A percentile compares a stretch with the other conserved stretches of the same genome.
Evolutionary conservation across 2,113 vertebrate genomes (phyloP).

Genomic region (Phodopus roborovskii): DNA sequence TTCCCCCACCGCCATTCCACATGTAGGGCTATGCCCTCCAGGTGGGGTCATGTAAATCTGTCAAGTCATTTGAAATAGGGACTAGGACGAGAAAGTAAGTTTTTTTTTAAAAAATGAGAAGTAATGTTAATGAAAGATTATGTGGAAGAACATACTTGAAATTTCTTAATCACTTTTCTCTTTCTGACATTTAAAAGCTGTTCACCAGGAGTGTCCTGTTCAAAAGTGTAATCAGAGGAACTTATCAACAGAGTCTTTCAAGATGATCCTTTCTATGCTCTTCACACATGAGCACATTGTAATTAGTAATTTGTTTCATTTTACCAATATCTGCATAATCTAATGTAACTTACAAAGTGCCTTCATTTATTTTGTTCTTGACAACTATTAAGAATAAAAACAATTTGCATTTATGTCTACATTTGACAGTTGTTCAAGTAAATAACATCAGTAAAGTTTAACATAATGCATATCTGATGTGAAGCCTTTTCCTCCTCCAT

Average conservation of each 20-base stretch:
- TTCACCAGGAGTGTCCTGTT: background rate
- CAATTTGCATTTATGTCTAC: background rate
- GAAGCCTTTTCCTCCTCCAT: background rate
- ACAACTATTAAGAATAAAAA: background rate
- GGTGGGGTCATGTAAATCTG: too few relatives aligned
- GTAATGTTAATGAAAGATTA: background rate
- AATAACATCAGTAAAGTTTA: background rate
- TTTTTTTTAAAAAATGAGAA: background rate
- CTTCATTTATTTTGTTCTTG: background rate
- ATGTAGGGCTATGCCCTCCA: too few relatives aligned
- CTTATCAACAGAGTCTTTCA: slow-evolving; percentile 26
- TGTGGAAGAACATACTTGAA: slow-evolving; percentile 10
- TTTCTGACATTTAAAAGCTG: background rate
- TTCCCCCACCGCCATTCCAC: too few relatives aligned
- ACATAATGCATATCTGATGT: background rate
- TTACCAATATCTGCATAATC: background rate
- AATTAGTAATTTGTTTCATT: background rate
- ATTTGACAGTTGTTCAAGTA: background rate
- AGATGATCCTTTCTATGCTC: background rate
- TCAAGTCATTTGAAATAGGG: too few relatives aligned
- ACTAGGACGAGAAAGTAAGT: background rate
- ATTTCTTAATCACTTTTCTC: background rate
- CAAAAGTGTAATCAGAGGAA: background rate
- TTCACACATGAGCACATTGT: background rate
- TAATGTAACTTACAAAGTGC: background rate